Evolutionary conservation across 2,797 vertebrate genomes (phyloP), one percentile per base, ranked within the genome.

Genomic region (Otolemur crassicaudatus): DNA sequence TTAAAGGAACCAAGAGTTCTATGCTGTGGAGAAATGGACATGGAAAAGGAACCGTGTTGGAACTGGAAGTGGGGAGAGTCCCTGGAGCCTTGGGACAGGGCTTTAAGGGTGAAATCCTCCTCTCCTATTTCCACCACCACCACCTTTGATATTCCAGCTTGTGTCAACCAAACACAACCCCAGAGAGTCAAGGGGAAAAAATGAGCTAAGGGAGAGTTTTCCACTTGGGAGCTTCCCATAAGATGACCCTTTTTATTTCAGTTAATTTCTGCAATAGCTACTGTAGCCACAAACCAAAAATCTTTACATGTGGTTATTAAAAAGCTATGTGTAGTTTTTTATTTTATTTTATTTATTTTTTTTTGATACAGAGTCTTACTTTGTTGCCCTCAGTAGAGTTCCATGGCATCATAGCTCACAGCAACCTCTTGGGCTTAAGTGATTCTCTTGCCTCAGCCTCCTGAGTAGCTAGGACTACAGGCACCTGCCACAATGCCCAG

Each of bases 201-300:
- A 46, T 49, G n/a, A 95, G 70, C n/a, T 60, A 49, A 29, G 31
- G n/a, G 31, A 53, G 19, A 70, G 10, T 65, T 20, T 95, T 91
- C 34, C 87, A 8, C 83, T 31, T 89, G 25, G 49, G 69, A 31
- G n/a, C n/a, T 93, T 43, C 84, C 76, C 67, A 82, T 29, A 75
- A 91, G 23, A 85, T 34, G 65, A 89, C 31, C 20, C 1, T 85
- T 14, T 91, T 91, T 79, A 65, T 91, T 86, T 82, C 2, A 89
- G 75, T 86, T 69, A 40, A 9, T 94, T 91, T 95, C 60, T 89
- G 7, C 14, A 87, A 56, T 84, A 76, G n/a, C 75, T 80, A 37
- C 60, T 81, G 34, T n/a, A 81, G 76, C 25, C 56, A 34, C 72
- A 87, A 94, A 69, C 46, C 77, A 60, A 67, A 94, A 92, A 69